Conservation (phyloP, 2,888 invertebrate genomes). For the Osedax frankpressi region DNA sequence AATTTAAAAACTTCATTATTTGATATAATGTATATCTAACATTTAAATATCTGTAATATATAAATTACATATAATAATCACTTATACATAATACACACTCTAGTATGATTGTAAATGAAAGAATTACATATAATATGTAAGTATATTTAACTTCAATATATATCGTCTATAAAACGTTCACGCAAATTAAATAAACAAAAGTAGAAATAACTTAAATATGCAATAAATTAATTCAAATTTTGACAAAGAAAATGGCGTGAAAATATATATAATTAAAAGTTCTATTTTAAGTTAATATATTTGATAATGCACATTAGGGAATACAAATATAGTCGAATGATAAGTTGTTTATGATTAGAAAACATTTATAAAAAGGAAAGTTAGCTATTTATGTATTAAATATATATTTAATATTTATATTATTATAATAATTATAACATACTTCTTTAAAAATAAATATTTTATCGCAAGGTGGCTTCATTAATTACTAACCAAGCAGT, state of each 20-base stretch:
- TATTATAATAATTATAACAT: background rate
- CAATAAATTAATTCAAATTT: background rate
- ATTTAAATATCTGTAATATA: background rate
- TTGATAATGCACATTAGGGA: no score
- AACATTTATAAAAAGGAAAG: no score
- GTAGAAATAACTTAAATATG: no score
- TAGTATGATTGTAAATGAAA: background rate
- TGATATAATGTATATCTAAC: no score
- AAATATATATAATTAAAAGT: no score
- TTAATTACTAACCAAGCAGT: background rate
- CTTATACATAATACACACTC: background rate
- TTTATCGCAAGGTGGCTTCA: background rate
- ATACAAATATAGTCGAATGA: background rate
- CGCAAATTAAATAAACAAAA: background rate
- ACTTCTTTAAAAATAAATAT: background rate
- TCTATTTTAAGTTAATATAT: background rate
- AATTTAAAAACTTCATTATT: no score
- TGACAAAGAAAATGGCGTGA: background rate
- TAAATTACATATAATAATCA: background rate
- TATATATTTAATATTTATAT: no score
- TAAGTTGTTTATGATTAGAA: no score
- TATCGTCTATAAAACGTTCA: background rate
- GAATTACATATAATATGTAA: background rate
- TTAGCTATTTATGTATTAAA: no score
- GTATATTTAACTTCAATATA: background rate